A percentile compares a stretch with the other conserved stretches of the same genome.
Conservation (phyloP, 1,140 invertebrate species). For the Marisa cornuarietis region DNA sequence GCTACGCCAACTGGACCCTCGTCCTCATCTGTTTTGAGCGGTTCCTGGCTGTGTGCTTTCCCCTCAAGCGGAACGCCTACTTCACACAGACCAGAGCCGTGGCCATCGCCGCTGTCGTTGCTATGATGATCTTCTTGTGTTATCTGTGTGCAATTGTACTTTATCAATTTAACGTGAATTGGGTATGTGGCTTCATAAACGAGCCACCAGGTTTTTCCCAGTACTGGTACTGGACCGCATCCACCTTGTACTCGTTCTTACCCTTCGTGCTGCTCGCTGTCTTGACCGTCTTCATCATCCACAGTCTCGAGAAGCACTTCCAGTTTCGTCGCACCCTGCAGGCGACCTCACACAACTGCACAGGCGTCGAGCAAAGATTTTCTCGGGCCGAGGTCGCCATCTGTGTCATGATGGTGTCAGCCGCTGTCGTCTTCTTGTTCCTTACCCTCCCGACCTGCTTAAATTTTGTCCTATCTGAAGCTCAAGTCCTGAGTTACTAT, state of each 20-base stretch:
- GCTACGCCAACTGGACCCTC: constrained; percentile 52
- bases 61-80: constrained; percentile 38
- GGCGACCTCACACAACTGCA: background rate
- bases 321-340: constrained; percentile 30
- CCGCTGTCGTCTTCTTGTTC: constrained; percentile 27
- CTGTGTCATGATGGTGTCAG: constrained; percentile 33
- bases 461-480: constrained; percentile 5
- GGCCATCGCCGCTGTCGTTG: constrained; percentile 28
- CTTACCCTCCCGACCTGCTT: constrained; percentile 32
- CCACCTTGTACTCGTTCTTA: constrained; percentile 37
- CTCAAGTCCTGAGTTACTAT: no score
- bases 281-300: constrained; percentile 40
- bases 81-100: constrained; percentile 38
- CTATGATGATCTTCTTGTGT: constrained; percentile 31
- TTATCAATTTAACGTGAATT: constrained; percentile 26
- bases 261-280: constrained; percentile 36
- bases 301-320: constrained; percentile 34
- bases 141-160: constrained; percentile 40
- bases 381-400: constrained; percentile 38
- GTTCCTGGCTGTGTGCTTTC: constrained; percentile 49
- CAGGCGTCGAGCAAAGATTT: constrained; percentile 23
- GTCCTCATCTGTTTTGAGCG: constrained; percentile 50
- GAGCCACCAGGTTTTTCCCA: constrained; percentile 20
- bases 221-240: constrained; percentile 47
- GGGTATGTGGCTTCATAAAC: constrained; percentile 22